phyloP scores from a whole-genome alignment of 2,113 vertebrate species.

The Psittacula cyanocephala region DNA sequence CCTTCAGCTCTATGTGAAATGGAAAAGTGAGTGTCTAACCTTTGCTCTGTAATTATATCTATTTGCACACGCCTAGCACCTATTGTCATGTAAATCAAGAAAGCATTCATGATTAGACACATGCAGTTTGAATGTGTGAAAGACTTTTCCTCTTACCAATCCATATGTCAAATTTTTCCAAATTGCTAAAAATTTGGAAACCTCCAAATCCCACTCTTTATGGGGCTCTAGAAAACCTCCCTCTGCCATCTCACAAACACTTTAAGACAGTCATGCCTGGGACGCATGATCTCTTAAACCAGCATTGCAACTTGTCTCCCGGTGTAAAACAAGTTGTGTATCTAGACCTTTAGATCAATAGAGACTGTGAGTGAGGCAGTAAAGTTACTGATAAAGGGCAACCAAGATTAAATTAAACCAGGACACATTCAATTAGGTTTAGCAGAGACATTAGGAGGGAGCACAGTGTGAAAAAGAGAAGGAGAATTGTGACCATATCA shows the following conservation, averaged over 20 bases:
- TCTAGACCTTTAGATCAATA: neutral
- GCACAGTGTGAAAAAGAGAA: neutral
- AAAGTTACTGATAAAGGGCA: neutral
- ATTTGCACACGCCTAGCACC: fast-evolving
- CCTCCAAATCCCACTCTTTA: neutral
- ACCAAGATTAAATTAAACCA: neutral
- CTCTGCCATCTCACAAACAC: neutral
- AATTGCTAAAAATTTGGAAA: neutral
- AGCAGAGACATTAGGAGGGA: neutral
- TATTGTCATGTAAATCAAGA: neutral
- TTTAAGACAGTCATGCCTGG: neutral
- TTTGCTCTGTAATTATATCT: neutral
- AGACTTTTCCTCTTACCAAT: neutral
- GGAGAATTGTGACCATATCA: neutral
- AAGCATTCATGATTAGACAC: neutral
- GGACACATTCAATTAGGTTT: neutral
- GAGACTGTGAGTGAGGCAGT: neutral
- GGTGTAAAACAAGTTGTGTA: neutral
- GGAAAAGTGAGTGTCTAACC: neutral
- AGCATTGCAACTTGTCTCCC: neutral
- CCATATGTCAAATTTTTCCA: neutral
- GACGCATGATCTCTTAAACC: neutral
- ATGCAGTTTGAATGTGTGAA: neutral
- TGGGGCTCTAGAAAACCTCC: neutral
- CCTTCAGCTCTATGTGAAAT: neutral